Evolutionary conservation across 1,140 invertebrate species (phyloP).

Genomic region (Drosophila bifasciata): DNA sequence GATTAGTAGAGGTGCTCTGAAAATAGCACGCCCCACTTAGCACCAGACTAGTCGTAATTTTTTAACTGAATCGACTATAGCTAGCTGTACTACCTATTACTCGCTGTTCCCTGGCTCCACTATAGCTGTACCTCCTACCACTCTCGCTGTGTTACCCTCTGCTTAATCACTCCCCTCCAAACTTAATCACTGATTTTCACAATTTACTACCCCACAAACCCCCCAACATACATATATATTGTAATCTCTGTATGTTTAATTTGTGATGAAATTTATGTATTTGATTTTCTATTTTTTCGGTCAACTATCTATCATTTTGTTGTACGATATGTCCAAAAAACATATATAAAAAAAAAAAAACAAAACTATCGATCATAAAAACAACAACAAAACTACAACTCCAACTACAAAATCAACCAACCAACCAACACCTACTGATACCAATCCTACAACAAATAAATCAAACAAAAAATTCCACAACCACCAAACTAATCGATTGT

Average conservation of each 20-base stretch:
- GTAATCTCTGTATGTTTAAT: constrained; percentile 36
- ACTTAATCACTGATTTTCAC: background rate
- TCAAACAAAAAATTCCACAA: constrained; percentile 43
- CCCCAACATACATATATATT: constrained; percentile 7
- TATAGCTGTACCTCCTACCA: no score
- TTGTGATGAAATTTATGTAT: constrained; percentile 66
- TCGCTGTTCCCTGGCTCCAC: no score
- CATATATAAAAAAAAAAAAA: constrained; percentile 56
- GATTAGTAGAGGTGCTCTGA: no score
- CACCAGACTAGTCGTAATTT: no score
- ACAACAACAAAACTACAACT: constrained; percentile 47
- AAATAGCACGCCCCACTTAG: no score
- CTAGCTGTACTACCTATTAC: no score
- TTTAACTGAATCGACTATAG: no score
- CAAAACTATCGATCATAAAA: constrained; percentile 48
- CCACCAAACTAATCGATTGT: constrained; percentile 16
- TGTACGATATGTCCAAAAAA: constrained; percentile 53
- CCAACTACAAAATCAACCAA: constrained; percentile 11
- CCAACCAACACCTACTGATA: constrained; percentile 47
- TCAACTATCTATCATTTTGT: constrained; percentile 66
- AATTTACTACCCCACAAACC: background rate
- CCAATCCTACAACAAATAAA: constrained; percentile 43
- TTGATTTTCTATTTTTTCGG: constrained; percentile 78
- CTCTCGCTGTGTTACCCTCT: no score
- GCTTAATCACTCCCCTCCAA: no score